Percentiles rank a stretch among this genome's conserved stretches.
Evolutionary conservation across 2,797 vertebrate species (phyloP).

Genomic region (Sebastes jordani): DNA sequence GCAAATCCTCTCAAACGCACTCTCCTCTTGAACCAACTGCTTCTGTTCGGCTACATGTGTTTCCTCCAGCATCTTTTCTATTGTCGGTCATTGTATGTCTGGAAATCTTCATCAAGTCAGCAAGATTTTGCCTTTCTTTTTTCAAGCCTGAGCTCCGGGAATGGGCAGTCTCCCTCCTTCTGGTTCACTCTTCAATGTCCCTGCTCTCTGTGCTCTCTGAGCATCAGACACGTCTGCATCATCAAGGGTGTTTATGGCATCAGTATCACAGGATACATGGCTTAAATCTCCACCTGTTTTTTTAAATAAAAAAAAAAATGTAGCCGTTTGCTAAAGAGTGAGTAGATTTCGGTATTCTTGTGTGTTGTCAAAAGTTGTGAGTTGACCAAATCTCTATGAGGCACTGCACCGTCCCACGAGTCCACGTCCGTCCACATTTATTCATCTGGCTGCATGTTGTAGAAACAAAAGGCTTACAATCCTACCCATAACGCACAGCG

Average conservation of each 20-base stretch:
- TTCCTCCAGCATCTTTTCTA: background rate
- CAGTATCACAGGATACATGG: background rate
- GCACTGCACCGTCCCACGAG: no score
- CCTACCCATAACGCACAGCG: no score
- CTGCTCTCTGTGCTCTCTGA: background rate
- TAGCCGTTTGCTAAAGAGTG: no score
- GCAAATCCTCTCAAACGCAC: background rate
- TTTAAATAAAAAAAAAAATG: background rate
- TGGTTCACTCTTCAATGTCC: background rate
- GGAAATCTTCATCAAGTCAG: background rate
- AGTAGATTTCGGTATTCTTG: no score
- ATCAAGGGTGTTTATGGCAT: background rate
- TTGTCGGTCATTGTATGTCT: background rate
- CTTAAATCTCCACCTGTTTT: background rate
- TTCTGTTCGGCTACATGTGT: background rate
- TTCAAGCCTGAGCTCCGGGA: background rate
- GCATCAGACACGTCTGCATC: background rate
- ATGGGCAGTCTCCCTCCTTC: background rate
- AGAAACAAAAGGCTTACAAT: no score
- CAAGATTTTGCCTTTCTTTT: background rate
- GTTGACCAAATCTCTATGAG: no score
- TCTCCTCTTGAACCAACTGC: background rate
- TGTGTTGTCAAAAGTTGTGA: no score
- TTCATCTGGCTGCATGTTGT: no score
- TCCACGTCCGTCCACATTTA: no score